Base-by-base conservation (phyloP, 2,888 invertebrate species). In the Didymodactylos carnosus region DNA sequence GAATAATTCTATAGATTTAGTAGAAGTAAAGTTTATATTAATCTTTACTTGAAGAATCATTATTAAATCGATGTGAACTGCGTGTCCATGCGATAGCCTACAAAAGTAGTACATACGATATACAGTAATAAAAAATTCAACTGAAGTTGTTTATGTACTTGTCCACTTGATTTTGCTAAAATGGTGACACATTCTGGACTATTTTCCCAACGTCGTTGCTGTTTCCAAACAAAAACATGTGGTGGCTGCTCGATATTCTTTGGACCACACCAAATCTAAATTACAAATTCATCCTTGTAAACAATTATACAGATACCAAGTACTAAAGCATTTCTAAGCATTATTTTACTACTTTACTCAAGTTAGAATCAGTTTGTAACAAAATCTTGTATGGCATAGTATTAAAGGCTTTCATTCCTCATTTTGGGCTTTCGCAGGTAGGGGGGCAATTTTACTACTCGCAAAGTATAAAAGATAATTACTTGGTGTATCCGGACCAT, bases 151-250 rank as follows among this genome's bases (percentile, higher is more conserved):
- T 10, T 3, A 10, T 43, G 16, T 7, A 83, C 82, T 80, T 81
- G 81, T 76, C 83, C 82, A 77, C 80, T 82, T 25, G 82, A 80
- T 76, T 80, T 80, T 76, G 82, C 82, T 43, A 83, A 77, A 69
- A 83, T 82, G 39, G 82, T 82, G n/a, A 81, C 82, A 75, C 80
- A 81, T 75, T 82, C 82, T 3, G 83, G 81, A 10, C 82, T 82
- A 2, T 82, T 81, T 39, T 81, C 81, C 83, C 83, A 83, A 76
- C 80, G 80, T 75, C 79, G 79, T 71, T 82, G 82, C 72, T 82
- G 82, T 75, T 79, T 79, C 80, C 82, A 82, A 39, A 81, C 78
- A 77, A 81, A 83, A 76, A 82, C 80, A 41, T 79, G 77, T 0
- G 83, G 82, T 14, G 83, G 82, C 74, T 81, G 80, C 76, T 82